These are phyloP conservation scores for Colistium nudipinnis DNA, from an alignment of 2,113 vertebrate species.

Conservation along the genomic window DNA sequence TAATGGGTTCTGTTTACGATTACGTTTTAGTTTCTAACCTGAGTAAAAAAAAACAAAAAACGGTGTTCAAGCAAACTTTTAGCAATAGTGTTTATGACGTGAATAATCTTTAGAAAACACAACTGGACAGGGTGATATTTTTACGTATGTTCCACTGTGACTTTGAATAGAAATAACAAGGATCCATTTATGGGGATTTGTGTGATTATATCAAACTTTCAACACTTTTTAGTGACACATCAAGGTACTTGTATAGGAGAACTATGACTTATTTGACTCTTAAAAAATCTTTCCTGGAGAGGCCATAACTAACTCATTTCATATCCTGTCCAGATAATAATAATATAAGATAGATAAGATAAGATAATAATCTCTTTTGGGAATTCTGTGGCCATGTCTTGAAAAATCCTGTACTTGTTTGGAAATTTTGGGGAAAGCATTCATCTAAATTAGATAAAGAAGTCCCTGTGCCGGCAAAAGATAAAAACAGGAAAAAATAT, in stretches of 20 bases:
- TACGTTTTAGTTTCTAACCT: slow-evolving; percentile 27
- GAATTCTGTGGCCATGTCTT: neutral
- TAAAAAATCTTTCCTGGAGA: neutral
- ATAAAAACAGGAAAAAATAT: neutral
- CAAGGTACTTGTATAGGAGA: neutral
- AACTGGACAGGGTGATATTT: neutral
- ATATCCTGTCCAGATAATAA: neutral
- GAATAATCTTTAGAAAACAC: no score
- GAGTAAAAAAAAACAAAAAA: no score
- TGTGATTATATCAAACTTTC: neutral
- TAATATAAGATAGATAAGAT: no score
- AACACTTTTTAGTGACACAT: neutral
- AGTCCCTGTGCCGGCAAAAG: neutral
- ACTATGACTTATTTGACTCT: neutral
- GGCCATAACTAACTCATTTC: neutral
- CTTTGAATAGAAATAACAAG: neutral
- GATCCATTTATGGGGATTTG: neutral
- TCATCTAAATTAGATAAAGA: neutral
- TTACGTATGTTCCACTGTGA: neutral
- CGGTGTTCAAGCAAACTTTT: no score
- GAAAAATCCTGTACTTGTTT: neutral
- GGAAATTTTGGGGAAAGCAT: neutral
- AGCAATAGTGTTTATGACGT: no score
- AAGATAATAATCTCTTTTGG: neutral
- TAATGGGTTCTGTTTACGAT: slow-evolving; percentile 49